Evolutionary conservation across 2,888 invertebrate species (phyloP).

Genomic region (Steinernema hermaphroditum): DNA sequence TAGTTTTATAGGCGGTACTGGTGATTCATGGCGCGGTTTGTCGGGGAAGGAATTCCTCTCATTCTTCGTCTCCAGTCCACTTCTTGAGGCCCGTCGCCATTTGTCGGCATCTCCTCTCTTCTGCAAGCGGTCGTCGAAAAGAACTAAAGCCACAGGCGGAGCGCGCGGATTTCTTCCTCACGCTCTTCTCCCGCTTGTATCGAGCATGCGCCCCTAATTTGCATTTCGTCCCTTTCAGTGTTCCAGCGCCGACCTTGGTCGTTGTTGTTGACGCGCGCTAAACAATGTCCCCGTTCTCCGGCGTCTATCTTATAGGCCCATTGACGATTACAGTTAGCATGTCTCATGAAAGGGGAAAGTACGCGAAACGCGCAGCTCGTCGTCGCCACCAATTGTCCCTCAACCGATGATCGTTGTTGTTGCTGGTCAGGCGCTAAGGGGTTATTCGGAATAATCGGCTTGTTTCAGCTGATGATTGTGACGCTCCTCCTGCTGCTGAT

Average conservation of each 20-base stretch:
- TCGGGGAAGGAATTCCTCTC: constrained; percentile 22
- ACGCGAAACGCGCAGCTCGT: too few species aligned
- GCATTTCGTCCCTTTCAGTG: constrained; percentile 15
- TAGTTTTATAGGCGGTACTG: constrained; percentile 11
- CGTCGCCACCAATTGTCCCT: too few species aligned
- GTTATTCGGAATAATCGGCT: too few species aligned
- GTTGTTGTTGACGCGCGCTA: constrained; percentile 29
- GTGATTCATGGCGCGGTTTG: constrained; percentile 29
- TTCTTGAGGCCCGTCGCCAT: constrained; percentile 7
- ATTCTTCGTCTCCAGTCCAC: neutral
- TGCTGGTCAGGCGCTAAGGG: too few species aligned
- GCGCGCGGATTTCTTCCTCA: neutral
- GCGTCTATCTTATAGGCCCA: neutral
- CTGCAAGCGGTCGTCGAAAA: neutral
- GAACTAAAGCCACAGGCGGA: constrained; percentile 8
- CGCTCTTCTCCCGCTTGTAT: constrained; percentile 8
- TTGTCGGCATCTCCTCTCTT: constrained; percentile 15
- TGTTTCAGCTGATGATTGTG: neutral
- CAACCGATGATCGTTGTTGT: too few species aligned
- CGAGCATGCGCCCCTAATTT: constrained; percentile 25
- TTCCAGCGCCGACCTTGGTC: constrained; percentile 29
- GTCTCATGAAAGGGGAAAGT: neutral
- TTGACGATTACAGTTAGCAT: neutral
- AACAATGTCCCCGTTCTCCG: constrained; percentile 5
- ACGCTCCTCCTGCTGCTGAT: constrained; percentile 9